Percentiles rank a stretch among this genome's conserved stretches.
phyloP scores from a whole-genome alignment of 2,888 invertebrate genomes.

The Polyploca ridens region DNA sequence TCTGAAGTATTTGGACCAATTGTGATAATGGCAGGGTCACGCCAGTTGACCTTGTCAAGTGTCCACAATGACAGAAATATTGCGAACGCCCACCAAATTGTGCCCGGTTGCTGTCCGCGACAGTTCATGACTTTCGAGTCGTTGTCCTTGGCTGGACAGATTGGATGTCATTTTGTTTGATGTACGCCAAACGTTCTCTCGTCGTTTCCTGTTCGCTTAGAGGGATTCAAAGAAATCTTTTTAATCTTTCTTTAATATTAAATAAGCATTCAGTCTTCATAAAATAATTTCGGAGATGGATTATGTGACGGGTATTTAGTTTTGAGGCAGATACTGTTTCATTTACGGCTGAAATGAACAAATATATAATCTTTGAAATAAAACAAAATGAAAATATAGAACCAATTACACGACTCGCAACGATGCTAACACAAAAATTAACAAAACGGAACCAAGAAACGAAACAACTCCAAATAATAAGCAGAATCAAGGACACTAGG shows the following conservation, averaged over 20 bases:
- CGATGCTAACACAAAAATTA: not conserved
- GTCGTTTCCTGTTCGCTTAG: not conserved
- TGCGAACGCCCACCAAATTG: conserved; percentile 28
- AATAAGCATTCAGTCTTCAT: not conserved
- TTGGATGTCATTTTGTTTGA: conserved; percentile 1
- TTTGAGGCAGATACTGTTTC: not conserved
- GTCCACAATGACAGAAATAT: conserved; percentile 22
- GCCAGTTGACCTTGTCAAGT: conserved; percentile 33
- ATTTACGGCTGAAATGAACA: not conserved
- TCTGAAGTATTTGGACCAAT: not conserved
- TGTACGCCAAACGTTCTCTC: not conserved
- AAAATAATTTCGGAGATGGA: not conserved
- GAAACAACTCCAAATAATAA: not conserved
- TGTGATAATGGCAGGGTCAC: conserved; percentile 21
- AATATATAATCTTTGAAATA: not conserved
- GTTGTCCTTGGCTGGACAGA: conserved; percentile 6
- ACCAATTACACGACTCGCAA: not conserved
- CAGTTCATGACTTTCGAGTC: not conserved
- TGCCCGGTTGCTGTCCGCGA: conserved; percentile 1
- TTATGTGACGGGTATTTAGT: not conserved
- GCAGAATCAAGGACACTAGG: not conserved
- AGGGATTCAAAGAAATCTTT: conserved; percentile 1
- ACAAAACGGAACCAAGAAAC: not conserved
- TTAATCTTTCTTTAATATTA: not conserved
- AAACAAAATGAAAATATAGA: not conserved